phyloP scores from a whole-genome alignment of 2,888 invertebrate genomes.

The Resseliella maxima region DNA sequence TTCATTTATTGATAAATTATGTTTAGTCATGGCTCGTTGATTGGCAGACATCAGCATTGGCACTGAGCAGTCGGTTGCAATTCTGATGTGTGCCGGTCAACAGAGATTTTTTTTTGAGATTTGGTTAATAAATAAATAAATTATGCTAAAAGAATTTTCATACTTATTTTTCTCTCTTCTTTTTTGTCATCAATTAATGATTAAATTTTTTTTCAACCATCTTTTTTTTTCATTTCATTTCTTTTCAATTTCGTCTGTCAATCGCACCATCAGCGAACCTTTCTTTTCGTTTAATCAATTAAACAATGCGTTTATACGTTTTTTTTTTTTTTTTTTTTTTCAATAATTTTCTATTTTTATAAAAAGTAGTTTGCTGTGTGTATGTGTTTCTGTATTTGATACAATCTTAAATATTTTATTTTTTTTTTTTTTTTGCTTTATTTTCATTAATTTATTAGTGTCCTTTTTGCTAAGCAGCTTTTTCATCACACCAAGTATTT shows the following conservation, averaged over 20 bases:
- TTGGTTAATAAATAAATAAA: conserved; percentile 53
- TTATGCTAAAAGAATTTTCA: conserved; percentile 54
- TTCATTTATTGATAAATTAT: conserved; percentile 34
- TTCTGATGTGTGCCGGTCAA: not conserved
- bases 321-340: no score
- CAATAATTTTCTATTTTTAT: conserved; percentile 31
- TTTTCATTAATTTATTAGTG: not conserved
- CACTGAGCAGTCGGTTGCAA: not conserved
- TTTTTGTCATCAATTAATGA: not conserved
- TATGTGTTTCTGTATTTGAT: not conserved
- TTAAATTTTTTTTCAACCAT: not conserved
- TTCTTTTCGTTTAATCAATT: conserved; percentile 15
- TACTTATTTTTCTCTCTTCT: conserved; percentile 45
- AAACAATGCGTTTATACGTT: not conserved
- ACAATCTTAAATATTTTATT: not conserved
- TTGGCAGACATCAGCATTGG: not conserved
- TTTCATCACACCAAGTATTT: not conserved
- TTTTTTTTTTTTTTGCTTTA: not conserved
- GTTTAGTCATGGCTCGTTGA: conserved; percentile 1
- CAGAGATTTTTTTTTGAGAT: not conserved
- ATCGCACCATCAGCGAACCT: not conserved
- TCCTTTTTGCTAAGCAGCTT: conserved; percentile 41
- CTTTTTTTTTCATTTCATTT: not conserved
- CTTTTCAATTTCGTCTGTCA: conserved; percentile 3
- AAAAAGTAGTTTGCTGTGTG: conserved; percentile 28